phyloP scores from a whole-genome alignment of 53 echinoderm and acorn worm species.

The Holothuria leucospilota region DNA sequence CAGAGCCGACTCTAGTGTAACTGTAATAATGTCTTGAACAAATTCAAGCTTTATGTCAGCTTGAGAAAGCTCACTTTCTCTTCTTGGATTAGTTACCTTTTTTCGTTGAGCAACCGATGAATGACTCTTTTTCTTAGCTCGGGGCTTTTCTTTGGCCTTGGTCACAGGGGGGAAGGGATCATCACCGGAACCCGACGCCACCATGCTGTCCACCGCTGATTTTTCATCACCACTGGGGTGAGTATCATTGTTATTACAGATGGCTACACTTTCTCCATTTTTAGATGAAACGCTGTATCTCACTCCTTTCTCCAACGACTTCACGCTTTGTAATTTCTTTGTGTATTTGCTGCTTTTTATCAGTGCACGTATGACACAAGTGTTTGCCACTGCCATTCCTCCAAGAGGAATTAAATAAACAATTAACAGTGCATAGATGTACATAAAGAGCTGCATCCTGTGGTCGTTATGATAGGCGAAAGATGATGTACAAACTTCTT shows the following conservation, averaged over 20 bases:
- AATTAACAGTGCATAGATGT: neutral
- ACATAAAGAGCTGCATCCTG: neutral
- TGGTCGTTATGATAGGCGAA: too few species aligned
- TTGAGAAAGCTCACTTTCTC: neutral
- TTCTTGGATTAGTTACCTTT: constrained; percentile 40
- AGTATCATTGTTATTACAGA: constrained; percentile 2
- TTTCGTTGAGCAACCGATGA: constrained; percentile 59
- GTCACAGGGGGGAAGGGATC: constrained; percentile 66
- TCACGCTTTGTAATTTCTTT: constrained; percentile 39
- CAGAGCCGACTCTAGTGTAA: too few species aligned
- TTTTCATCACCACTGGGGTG: neutral
- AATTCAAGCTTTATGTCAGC: too few species aligned
- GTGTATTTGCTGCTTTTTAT: constrained; percentile 34
- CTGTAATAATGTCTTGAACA: too few species aligned
- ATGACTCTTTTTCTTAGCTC: constrained; percentile 33
- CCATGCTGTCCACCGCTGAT: constrained; percentile 13
- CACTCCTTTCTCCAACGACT: constrained; percentile 33
- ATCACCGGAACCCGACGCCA: constrained; percentile 43
- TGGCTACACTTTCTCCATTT: neutral
- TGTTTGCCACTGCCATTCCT: constrained; percentile 22
- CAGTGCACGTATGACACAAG: constrained; percentile 18
- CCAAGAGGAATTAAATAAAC: constrained; percentile 20
- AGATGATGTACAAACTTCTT: too few species aligned
- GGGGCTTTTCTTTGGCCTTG: constrained; percentile 34
- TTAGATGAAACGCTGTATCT: constrained; percentile 1